Evolutionary conservation across 2,888 invertebrate genomes (phyloP), one percentile per base, ranked within the genome.

Genomic region (Drosophila silvestris): DNA sequence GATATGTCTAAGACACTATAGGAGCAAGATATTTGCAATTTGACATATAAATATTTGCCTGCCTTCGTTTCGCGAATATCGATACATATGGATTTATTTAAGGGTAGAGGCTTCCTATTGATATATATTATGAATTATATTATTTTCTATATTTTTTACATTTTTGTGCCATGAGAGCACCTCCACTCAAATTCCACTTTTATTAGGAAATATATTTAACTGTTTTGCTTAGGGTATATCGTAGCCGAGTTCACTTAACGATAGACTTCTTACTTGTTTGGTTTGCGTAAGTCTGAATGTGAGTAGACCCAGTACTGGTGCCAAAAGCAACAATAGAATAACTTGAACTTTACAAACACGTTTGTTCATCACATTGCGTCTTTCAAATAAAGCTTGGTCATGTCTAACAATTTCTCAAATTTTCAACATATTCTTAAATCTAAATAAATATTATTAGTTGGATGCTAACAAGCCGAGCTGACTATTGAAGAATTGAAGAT

Each of bases 301-400:
- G 41, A 35, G 41, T 66, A 39, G 41, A 35, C 51, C 56, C 66
- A 66, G 56, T 37, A 44, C 30, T 60, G 44, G 50, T 26, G 5
- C 22, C 66, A 65, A 28, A 22, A 14, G 22, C 59, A 74, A 65
- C 59, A 72, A 74, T 59, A 30, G 30, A 41, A 44, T 41, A 59
- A 51, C 41, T 59, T 74, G 41, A 74, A 50, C 59, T 74, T 32
- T 59, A 28, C 33, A 53, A 59, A 54, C 65, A 37, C 53, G 30
- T 73, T 39, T 47, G 39, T 47, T 53, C 41, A 30, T 72, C 39
- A 47, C 32, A 51, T 30, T 64, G 33, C 9, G 32, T 26, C 74
- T 50, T 50, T 14, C 5, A 19, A 47, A 50, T 22, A 35, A 26
- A 4, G 39, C 47, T 52, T 39, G 26, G 30, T 35, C 39, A 72